These are phyloP conservation scores for Pseudomyrmex sp. DNA, from an alignment of 1,140 invertebrate genomes.

Conservation along the genomic window DNA sequence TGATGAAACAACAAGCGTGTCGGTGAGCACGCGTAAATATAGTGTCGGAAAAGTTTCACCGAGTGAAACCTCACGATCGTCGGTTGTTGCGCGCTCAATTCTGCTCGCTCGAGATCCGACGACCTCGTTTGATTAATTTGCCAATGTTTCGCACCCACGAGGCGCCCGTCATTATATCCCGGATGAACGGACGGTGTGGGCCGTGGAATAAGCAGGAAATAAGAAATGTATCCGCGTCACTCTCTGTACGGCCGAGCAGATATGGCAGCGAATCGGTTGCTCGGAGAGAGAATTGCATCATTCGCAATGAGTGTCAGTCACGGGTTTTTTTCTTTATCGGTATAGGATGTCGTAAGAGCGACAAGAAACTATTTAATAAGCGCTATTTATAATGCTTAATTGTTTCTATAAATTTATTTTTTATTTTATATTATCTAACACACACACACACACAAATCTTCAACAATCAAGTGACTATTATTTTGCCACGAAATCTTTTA, in stretches of 20 bases:
- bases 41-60: constrained; percentile 66
- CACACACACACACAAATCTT: background rate
- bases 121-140: constrained; percentile 73
- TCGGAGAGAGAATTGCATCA: constrained; percentile 48
- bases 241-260: constrained; percentile 42
- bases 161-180: constrained; percentile 62
- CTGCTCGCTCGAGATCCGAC: constrained; percentile 56
- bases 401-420: background rate
- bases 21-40: constrained; percentile 6
- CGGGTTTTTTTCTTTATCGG: background rate
- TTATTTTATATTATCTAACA: background rate
- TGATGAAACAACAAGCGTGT: constrained; percentile 21
- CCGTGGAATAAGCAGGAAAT: constrained; percentile 70
- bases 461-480: background rate
- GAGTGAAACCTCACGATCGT: constrained; percentile 62
- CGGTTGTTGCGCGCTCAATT: constrained; percentile 30
- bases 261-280: constrained; percentile 43
- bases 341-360: constrained; percentile 8
- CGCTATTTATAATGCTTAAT: no score
- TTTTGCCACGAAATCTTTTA: background rate
- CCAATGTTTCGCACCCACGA: constrained; percentile 70
- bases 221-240: constrained; percentile 67
- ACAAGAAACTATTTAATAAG: no score
- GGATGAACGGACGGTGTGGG: constrained; percentile 65
- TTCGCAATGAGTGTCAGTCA: constrained; percentile 1